Base-by-base conservation (phyloP, 2,797 vertebrate species). In the Enteromius unitaeniatus region DNA sequence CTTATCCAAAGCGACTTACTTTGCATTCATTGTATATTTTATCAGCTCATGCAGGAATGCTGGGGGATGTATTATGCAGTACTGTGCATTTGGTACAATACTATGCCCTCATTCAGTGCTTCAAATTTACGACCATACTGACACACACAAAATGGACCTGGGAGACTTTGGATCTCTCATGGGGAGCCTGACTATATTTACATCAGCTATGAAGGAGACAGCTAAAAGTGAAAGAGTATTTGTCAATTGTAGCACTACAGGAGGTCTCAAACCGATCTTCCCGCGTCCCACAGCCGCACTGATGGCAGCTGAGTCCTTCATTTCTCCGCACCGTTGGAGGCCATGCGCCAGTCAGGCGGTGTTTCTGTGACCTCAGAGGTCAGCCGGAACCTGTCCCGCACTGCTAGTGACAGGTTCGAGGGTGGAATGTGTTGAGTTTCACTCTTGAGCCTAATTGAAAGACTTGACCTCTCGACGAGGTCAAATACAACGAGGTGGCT, bases 351-450 rank as follows among this genome's bases (percentile, higher is more conserved):
- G 83, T 58, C 72, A 79, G 82, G 60, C 51, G 40, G 49, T 3
- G 17, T 5, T 68, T 53, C 5, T 3, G 5, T 87, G 78, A 92
- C 89, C 91, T 88, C 70, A 67, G 79, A 88, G 88, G 87, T 92
- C 88, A 84, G 74, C 2, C 42, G 28, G 75, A 84, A 60, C 53
- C 67, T 60, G 75, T 78, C 51, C 75, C 26, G 1, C 65, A 47
- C 51, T 3, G 65, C 49, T 70, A 79, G 74, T 86, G 79, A 78
- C 86, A 82, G 84, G 67, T 82, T 86, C 76, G 88, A 80, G 72
- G 85, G 31, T 62, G 17, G 49, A 86, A 80, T 89, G 88, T 86
- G 79, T 80, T 86, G 82, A 79, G 85, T 88, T 90, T 91, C 86
- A 84, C 82, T 91, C 89, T 89, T 67, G 40, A 83, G 78, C 70